A percentile compares a stretch with the other conserved stretches of the same genome.
Conservation (phyloP, 2,888 invertebrate species). For the Agrilus cyanescens region DNA sequence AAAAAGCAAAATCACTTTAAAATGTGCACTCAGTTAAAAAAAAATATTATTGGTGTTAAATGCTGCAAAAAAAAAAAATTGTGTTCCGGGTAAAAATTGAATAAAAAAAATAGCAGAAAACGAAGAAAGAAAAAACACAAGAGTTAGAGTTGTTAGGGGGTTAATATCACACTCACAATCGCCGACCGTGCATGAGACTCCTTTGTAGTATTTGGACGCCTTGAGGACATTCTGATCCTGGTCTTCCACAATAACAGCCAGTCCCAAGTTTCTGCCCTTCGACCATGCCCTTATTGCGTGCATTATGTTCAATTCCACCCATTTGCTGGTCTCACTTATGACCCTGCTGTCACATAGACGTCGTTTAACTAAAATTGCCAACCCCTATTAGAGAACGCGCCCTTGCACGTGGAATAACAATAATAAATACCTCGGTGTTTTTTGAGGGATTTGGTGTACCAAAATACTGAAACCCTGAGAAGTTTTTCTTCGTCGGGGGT, state of each 20-base stretch:
- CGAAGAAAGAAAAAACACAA: no score
- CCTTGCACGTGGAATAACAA: background rate
- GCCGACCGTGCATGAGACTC: conserved; percentile 38
- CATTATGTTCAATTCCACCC: conserved; percentile 40
- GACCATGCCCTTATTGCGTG: conserved; percentile 36
- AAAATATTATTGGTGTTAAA: background rate
- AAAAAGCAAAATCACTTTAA: no score
- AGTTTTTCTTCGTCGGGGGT: conserved; percentile 36
- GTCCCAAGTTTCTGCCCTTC: conserved; percentile 33
- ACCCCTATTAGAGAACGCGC: background rate
- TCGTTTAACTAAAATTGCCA: conserved; percentile 31
- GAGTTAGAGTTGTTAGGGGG: background rate
- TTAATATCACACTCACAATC: conserved; percentile 32
- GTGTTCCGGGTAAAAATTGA: background rate
- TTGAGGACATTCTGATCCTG: conserved; percentile 42
- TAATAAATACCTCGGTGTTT: conserved; percentile 40
- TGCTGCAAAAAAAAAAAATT: background rate
- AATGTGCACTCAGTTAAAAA: no score
- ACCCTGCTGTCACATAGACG: conserved; percentile 40
- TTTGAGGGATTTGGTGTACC: conserved; percentile 43
- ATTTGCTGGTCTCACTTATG: conserved; percentile 30
- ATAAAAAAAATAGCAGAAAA: no score
- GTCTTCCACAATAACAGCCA: conserved; percentile 47
- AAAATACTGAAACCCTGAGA: conserved; percentile 45
- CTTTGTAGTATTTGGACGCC: conserved; percentile 40